phyloP scores from a whole-genome alignment of 2,797 vertebrate genomes.

The Erpetoichthys calabaricus region DNA sequence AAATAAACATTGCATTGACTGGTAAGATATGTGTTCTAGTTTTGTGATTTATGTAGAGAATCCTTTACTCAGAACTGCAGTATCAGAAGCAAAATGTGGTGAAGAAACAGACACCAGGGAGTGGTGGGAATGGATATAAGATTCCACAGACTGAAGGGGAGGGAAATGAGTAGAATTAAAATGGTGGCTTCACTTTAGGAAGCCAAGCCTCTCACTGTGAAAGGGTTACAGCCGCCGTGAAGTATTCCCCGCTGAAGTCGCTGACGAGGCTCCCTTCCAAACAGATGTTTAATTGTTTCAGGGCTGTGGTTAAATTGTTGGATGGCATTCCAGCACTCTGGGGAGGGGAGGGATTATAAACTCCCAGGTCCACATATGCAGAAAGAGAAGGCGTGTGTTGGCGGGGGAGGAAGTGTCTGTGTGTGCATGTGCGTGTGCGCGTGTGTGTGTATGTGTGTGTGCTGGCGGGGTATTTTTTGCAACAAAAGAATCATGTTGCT shows the following conservation, averaged over 20 bases:
- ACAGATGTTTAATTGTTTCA: conserved; percentile 87
- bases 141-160: too few species aligned
- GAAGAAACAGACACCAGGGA: too few species aligned
- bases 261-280: conserved; percentile 64
- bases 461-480: conserved; percentile 10
- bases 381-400: conserved; percentile 25
- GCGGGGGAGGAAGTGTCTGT: conserved; percentile 18
- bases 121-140: too few species aligned
- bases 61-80: too few species aligned
- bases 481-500: conserved; percentile 39
- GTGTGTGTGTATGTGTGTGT: too few species aligned
- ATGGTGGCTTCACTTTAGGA: too few species aligned
- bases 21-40: too few species aligned
- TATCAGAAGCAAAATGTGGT: too few species aligned
- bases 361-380: conserved; percentile 66
- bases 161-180: too few species aligned
- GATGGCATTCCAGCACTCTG: conserved; percentile 62
- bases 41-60: too few species aligned
- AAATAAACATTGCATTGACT: too few species aligned
- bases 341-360: conserved; percentile 39
- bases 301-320: conserved; percentile 76
- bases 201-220: not conserved
- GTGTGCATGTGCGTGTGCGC: too few species aligned
- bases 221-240: conserved; percentile 53
- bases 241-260: conserved; percentile 57